Base-by-base conservation (phyloP, 2,113 vertebrate species). In the Pseudorectes ferrugineus region DNA sequence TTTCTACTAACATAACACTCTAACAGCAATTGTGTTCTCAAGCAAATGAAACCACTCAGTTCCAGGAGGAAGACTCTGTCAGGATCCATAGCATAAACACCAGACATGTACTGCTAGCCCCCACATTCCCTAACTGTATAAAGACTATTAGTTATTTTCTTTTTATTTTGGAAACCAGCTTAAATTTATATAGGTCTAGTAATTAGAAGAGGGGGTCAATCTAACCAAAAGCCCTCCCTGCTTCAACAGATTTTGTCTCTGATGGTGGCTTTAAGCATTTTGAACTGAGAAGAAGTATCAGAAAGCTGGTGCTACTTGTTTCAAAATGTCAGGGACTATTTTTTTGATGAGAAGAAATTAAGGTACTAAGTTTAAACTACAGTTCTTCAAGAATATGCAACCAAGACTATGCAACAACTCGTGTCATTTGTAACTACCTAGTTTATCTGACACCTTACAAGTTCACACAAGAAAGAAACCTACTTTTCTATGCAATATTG, bases 121-220 rank as follows among this genome's bases (percentile, higher is more conserved):
- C 17, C 17, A 4, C 6, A 8, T 76, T 61, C 42, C 62, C 8
- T 38, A 26, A n/a, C 36, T 45, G 4, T 29, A 11, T 21, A 52
- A n/a, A n/a, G 15, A 28, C 28, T 23, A 10, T 8, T 9, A 20
- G 12, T 18, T n/a, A 2, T 45, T 80, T 57, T 24, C 5, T 65
- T 84, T 3, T 2, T n/a, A 31, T 31, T 66, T 63, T 54, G n/a
- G 43, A 73, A 87, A 45, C 36, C 14, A 40, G 14, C 13, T 43
- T 61, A 52, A 52, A 29, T 85, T 48, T 49, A n/a, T 7, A 11
- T 7, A 40, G 33, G 17, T 23, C 18, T 20, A 28, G 36, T 43
- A 76, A 51, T 26, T 33, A 20, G 3, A 3, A 7, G 25, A 33
- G 7, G 2, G 10, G 0, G 1, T 35, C 21, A 35, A 13, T 29